These are phyloP conservation scores for Daktulosphaira vitifoliae DNA, from an alignment of 1,140 invertebrate species.

Conservation along the genomic window DNA sequence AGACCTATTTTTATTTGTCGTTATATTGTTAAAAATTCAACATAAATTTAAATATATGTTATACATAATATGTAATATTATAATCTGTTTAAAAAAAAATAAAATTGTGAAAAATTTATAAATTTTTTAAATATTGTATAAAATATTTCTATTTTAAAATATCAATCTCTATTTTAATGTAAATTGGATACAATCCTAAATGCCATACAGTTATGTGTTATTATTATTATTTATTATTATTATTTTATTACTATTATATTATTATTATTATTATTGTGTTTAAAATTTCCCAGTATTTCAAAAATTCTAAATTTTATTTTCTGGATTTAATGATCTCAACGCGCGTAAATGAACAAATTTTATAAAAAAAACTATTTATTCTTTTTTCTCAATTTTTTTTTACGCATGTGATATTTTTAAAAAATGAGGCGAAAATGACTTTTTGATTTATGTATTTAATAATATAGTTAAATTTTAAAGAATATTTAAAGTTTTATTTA, in stretches of 20 bases:
- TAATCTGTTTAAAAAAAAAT: constrained; percentile 2
- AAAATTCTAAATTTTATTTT: constrained; percentile 29
- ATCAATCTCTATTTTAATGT: no score
- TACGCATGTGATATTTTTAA: constrained; percentile 33
- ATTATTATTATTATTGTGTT: no score
- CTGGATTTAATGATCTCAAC: constrained; percentile 30
- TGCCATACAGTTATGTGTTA: constrained; percentile 23
- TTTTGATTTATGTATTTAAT: constrained; percentile 18
- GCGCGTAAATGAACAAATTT: constrained; percentile 32
- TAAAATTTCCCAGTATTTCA: constrained; percentile 30
- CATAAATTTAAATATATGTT: constrained; percentile 28
- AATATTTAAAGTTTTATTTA: not conserved
- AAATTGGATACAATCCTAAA: not conserved
- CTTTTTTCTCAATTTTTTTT: constrained; percentile 5
- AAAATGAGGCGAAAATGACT: constrained; percentile 22
- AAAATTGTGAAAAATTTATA: no score
- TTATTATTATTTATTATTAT: constrained; percentile 13
- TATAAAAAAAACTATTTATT: not conserved
- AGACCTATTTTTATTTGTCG: constrained; percentile 23
- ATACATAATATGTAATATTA: constrained; percentile 9
- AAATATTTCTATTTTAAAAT: no score
- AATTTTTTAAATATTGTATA: no score
- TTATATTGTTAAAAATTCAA: constrained; percentile 29
- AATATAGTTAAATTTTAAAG: not conserved
- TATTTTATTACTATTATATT: no score